Percentiles rank a stretch among this genome's conserved stretches.
phyloP scores from a whole-genome alignment of 2,113 vertebrate species.

The Galemys pyrenaicus region DNA sequence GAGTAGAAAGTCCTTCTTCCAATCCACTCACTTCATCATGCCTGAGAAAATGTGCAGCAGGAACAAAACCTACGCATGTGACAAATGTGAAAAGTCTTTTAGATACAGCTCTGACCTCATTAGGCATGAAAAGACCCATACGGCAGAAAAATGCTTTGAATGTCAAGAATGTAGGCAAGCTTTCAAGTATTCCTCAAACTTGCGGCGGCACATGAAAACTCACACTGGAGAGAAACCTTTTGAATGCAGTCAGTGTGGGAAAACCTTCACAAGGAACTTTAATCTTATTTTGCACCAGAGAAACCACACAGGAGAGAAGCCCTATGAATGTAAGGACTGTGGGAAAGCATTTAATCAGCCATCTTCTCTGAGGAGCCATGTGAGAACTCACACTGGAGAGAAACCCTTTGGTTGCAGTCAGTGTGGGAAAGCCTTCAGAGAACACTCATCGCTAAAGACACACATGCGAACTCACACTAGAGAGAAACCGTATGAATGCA shows the following conservation, averaged over 20 bases:
- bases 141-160: slow-evolving; percentile 43
- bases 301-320: slow-evolving; percentile 71
- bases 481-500: slow-evolving; percentile 74
- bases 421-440: slow-evolving; percentile 75
- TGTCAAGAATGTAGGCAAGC: slow-evolving; percentile 58
- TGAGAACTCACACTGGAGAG: slow-evolving; percentile 74
- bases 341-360: slow-evolving; percentile 71
- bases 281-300: slow-evolving; percentile 73
- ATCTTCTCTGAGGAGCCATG: slow-evolving; percentile 59
- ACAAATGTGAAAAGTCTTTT: slow-evolving; percentile 43
- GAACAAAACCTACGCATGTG: slow-evolving; percentile 40
- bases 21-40: background rate
- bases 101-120: slow-evolving; percentile 52
- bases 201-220: slow-evolving; percentile 54
- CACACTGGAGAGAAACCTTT: slow-evolving; percentile 70
- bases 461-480: slow-evolving; percentile 74
- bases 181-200: slow-evolving; percentile 67
- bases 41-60: background rate
- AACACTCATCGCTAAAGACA: slow-evolving; percentile 72
- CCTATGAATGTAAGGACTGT: slow-evolving; percentile 67
- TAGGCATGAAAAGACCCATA: slow-evolving; percentile 58
- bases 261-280: slow-evolving; percentile 74
- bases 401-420: slow-evolving; percentile 71
- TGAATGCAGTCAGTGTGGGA: slow-evolving; percentile 69
- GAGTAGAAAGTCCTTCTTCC: slow-evolving; percentile 18